These are phyloP conservation scores for Nycticebus coucang DNA, from an alignment of 2,113 vertebrate species.

Conservation along the genomic window DNA sequence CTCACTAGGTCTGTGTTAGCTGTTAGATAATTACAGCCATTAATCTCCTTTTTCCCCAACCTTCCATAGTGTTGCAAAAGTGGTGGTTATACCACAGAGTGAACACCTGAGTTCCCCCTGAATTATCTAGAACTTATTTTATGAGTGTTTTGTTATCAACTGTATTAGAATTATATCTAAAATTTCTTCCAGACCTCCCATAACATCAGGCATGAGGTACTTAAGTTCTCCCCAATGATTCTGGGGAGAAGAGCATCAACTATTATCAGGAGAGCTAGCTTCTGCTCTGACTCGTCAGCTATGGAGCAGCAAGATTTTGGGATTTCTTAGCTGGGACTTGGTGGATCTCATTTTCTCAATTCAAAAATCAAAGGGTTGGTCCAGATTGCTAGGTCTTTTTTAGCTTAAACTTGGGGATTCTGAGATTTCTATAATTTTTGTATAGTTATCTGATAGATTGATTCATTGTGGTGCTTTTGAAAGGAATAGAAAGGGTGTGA, in stretches of 20 bases:
- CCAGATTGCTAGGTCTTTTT: background rate
- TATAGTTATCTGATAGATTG: background rate
- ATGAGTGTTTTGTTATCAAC: background rate
- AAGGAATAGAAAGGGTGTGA: constrained; percentile 9
- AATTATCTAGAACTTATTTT: constrained; percentile 29
- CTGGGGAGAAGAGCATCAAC: background rate
- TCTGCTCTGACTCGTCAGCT: background rate
- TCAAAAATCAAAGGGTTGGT: background rate
- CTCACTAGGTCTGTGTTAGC: background rate
- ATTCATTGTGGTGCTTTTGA: background rate
- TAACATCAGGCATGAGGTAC: background rate
- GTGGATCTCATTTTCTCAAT: background rate
- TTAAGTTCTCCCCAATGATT: background rate
- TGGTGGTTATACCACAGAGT: background rate
- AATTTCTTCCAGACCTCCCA: background rate
- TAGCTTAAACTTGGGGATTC: background rate
- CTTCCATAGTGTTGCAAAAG: background rate
- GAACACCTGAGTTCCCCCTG: background rate
- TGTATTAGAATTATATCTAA: background rate
- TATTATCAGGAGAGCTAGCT: constrained; percentile 9
- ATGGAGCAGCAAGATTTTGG: background rate
- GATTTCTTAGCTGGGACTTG: constrained; percentile 20
- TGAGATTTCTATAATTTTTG: constrained; percentile 18
- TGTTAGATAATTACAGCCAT: background rate
- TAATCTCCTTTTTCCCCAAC: background rate